phyloP scores from a whole-genome alignment of 2,113 vertebrate species.

The Tyrannus savana region DNA sequence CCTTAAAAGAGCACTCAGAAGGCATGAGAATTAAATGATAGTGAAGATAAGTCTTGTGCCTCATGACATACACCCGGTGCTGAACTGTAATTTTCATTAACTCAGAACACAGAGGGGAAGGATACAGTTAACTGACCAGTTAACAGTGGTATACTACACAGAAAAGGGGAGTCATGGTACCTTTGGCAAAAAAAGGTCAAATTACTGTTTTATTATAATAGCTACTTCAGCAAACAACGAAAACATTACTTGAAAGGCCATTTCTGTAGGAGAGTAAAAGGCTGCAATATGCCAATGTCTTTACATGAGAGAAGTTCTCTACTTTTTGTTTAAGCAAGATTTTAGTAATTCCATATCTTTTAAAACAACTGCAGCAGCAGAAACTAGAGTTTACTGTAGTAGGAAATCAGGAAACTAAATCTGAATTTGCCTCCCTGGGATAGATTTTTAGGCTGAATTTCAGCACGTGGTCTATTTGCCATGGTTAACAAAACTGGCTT shows the following conservation, averaged over 20 bases:
- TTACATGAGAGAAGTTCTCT: background rate
- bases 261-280: background rate
- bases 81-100: background rate
- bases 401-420: background rate
- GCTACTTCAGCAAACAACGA: background rate
- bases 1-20: background rate
- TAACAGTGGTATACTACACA: background rate
- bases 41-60: background rate
- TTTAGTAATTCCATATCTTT: background rate
- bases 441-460: background rate
- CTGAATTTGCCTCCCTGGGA: rapidly evolving
- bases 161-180: background rate
- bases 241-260: background rate
- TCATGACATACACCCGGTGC: background rate
- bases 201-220: background rate
- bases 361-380: background rate
- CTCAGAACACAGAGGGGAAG: background rate
- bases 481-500: background rate
- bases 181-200: background rate
- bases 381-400: background rate
- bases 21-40: background rate
- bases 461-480: background rate
- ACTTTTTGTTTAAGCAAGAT: background rate
- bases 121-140: background rate
- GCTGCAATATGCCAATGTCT: background rate